phyloP scores from a whole-genome alignment of 2,113 vertebrate genomes.

The Polypterus senegalus region DNA sequence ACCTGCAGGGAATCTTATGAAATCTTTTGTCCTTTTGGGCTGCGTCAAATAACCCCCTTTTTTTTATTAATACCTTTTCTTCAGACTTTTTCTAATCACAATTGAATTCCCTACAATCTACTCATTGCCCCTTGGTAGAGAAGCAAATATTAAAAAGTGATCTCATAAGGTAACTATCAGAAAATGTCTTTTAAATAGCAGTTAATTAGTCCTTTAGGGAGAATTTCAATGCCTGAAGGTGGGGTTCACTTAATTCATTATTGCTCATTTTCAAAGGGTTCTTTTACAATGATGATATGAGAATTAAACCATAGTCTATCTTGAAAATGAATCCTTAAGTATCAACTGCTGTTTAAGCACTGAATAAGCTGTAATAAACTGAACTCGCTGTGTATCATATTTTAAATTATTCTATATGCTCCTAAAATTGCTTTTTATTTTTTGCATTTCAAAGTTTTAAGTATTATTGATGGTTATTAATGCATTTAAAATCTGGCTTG shows the following conservation, averaged over 20 bases:
- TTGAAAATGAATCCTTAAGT: too few species aligned
- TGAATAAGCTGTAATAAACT: too few species aligned
- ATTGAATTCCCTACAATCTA: background rate
- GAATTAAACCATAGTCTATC: too few species aligned
- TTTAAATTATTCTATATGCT: too few species aligned
- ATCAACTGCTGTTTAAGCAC: too few species aligned
- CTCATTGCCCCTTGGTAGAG: background rate
- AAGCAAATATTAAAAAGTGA: background rate
- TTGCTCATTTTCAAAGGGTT: background rate
- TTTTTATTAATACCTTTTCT: background rate
- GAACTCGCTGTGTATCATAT: too few species aligned
- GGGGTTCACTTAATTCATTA: background rate
- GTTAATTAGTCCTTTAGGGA: conserved; percentile 1
- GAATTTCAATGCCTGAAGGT: background rate
- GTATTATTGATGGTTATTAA: too few species aligned
- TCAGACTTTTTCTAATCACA: background rate
- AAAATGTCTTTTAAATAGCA: background rate
- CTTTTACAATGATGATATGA: too few species aligned
- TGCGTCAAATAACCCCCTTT: background rate
- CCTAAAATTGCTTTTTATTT: too few species aligned
- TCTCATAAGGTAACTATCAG: background rate
- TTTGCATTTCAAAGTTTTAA: too few species aligned
- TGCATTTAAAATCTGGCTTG: too few species aligned
- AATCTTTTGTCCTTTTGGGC: background rate
- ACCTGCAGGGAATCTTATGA: background rate